phyloP scores from a whole-genome alignment of 2,797 vertebrate species.

The Salarias fasciatus region DNA sequence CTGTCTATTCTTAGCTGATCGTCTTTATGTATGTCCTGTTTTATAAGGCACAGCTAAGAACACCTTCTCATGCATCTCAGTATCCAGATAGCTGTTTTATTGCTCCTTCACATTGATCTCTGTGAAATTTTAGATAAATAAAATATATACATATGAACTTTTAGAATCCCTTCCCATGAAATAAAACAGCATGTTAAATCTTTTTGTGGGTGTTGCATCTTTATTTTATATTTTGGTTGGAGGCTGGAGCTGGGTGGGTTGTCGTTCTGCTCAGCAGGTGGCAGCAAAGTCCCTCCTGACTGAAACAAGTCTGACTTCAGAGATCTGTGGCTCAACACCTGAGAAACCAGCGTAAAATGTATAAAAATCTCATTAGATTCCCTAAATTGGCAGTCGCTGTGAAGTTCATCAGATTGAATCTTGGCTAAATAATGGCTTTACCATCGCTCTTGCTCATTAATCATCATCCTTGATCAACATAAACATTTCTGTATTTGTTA shows the following conservation, averaged over 20 bases:
- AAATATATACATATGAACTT: conserved; percentile 37
- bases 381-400: neutral
- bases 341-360: too few relatives aligned
- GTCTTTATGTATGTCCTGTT: conserved; percentile 28
- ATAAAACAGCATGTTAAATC: conserved; percentile 32
- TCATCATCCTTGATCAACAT: neutral
- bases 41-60: conserved; percentile 1
- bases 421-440: neutral
- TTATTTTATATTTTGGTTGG: conserved; percentile 9
- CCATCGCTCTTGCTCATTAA: neutral
- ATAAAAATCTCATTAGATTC: too few relatives aligned
- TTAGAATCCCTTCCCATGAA: conserved; percentile 35
- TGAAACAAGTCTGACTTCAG: too few relatives aligned
- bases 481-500: neutral
- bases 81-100: neutral
- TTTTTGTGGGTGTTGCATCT: conserved; percentile 3
- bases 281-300: conserved; percentile 53
- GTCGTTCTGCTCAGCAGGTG: conserved; percentile 54
- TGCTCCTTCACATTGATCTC: conserved; percentile 13
- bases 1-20: conserved; percentile 15
- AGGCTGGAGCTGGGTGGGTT: too few relatives aligned
- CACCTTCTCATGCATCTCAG: too few relatives aligned
- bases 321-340: too few relatives aligned
- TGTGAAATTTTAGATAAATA: conserved; percentile 15
- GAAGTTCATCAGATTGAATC: neutral